phyloP scores from a whole-genome alignment of 2,113 vertebrate genomes.

The Cinclus cinclus region DNA sequence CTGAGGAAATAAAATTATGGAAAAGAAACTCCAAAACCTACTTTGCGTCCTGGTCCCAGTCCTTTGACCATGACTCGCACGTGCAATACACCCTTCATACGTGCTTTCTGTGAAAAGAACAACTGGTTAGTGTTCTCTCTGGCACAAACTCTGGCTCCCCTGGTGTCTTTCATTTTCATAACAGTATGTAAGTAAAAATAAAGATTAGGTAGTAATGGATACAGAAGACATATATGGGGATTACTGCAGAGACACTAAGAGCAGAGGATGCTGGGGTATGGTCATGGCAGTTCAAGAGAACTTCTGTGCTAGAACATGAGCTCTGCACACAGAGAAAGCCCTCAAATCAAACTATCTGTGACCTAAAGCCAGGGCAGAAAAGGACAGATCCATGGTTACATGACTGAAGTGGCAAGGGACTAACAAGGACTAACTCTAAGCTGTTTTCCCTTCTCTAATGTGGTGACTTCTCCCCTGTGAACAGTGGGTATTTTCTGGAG shows the following conservation, averaged over 20 bases:
- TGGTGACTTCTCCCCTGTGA: not conserved
- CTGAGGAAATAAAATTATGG: not conserved
- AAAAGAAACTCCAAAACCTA: conserved; percentile 63
- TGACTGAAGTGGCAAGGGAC: not conserved
- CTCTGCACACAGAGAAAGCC: not conserved
- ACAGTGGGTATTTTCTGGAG: not conserved
- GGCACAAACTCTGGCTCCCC: not conserved
- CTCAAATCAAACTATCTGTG: not conserved
- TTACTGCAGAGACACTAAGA: not conserved
- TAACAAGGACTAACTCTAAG: not conserved
- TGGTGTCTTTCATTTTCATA: not conserved
- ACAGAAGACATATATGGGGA: not conserved
- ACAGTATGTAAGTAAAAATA: not conserved
- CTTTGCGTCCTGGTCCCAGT: conserved; percentile 90
- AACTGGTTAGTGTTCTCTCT: not conserved
- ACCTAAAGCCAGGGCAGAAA: not conserved
- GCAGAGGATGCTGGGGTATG: not conserved
- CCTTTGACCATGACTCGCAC: conserved; percentile 91
- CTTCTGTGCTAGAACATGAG: not conserved
- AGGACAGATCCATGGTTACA: not conserved
- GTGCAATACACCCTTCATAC: conserved; percentile 81
- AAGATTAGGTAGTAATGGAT: not conserved
- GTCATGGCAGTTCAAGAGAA: not conserved
- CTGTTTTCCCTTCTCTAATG: not conserved
- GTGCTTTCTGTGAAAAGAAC: conserved; percentile 82